Evolutionary conservation across 2,797 vertebrate genomes (phyloP).

Genomic region (Acanthurus tractus): DNA sequence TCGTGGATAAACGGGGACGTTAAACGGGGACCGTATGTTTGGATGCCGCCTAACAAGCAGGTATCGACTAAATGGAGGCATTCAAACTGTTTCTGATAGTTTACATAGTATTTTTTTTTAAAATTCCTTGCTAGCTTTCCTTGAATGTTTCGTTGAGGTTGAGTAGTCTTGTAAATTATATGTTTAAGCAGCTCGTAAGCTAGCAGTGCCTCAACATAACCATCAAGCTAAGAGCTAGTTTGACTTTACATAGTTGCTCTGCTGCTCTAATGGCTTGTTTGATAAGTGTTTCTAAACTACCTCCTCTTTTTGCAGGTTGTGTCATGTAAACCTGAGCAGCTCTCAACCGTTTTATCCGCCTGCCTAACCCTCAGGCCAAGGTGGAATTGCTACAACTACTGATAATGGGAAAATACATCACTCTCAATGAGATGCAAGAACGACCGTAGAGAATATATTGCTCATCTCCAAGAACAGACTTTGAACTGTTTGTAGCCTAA

Average conservation of each 20-base stretch:
- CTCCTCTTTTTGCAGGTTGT: constrained; percentile 15
- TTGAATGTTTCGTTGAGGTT: background rate
- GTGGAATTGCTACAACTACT: background rate
- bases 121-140: background rate
- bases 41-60: accelerated
- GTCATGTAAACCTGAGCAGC: constrained; percentile 21
- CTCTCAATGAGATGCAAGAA: constrained; percentile 46
- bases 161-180: too few relatives aligned
- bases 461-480: constrained; percentile 6
- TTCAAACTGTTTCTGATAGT: accelerated
- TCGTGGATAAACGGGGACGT: background rate
- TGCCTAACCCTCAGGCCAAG: background rate
- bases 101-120: too few relatives aligned
- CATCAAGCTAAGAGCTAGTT: too few relatives aligned
- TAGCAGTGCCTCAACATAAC: background rate
- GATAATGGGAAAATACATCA: background rate
- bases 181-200: background rate
- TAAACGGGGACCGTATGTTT: background rate
- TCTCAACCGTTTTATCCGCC: background rate
- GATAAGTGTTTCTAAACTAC: background rate
- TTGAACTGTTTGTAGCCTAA: constrained; percentile 11
- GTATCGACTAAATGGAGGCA: background rate
- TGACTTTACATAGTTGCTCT: too few relatives aligned
- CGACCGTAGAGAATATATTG: background rate
- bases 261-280: background rate